These are phyloP conservation scores for Oreochromis tanganicae DNA, from an alignment of 2,113 vertebrate species.

Conservation along the genomic window DNA sequence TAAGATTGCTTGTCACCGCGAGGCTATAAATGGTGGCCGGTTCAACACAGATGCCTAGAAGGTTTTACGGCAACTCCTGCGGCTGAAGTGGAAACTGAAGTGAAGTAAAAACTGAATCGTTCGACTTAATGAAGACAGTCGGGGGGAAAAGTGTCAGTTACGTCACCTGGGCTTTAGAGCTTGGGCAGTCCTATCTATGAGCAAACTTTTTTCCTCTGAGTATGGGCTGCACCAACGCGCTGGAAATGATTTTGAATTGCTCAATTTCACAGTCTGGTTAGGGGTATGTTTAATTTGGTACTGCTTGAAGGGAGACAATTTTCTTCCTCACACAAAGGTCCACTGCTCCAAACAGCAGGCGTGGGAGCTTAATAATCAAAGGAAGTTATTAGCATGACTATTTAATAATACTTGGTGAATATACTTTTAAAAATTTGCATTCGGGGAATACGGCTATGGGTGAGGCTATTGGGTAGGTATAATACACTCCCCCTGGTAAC, in stretches of 20 bases:
- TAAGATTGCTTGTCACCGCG: slow-evolving; percentile 73
- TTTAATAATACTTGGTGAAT: background rate
- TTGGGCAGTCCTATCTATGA: background rate
- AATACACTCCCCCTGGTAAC: background rate
- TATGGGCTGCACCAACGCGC: background rate
- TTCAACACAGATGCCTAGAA: slow-evolving; percentile 48
- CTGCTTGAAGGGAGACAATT: slow-evolving; percentile 7
- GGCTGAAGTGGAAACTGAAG: background rate
- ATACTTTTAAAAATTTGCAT: background rate
- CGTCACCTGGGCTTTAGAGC: slow-evolving; percentile 3
- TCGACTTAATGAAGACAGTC: slow-evolving; percentile 11
- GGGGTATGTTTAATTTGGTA: slow-evolving; percentile 34
- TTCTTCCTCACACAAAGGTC: background rate
- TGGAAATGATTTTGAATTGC: slow-evolving; percentile 4
- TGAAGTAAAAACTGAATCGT: background rate
- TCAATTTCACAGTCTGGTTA: slow-evolving; percentile 43
- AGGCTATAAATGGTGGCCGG: slow-evolving; percentile 65
- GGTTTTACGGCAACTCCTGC: slow-evolving; percentile 43
- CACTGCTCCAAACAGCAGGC: slow-evolving; percentile 32
- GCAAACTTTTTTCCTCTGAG: slow-evolving; percentile 14
- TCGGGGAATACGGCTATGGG: background rate
- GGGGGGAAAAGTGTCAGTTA: background rate
- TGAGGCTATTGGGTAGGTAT: background rate
- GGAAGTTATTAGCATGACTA: background rate
- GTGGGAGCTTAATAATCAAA: slow-evolving; percentile 20